phyloP scores from a whole-genome alignment of 2,888 invertebrate species.

The Blastobasis lacticolella region DNA sequence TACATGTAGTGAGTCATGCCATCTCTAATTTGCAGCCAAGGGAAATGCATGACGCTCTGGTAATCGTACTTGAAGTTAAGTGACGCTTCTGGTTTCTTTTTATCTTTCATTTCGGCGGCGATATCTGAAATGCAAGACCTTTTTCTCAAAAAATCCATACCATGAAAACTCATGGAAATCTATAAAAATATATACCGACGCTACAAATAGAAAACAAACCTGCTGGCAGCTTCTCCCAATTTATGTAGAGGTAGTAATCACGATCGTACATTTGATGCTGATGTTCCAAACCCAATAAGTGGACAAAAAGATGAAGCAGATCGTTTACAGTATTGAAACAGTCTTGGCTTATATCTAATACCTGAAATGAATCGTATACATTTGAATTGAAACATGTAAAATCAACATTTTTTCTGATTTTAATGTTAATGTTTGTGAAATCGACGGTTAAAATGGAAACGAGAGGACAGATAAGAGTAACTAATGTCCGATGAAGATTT shows the following conservation, averaged over 20 bases:
- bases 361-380: constrained; percentile 22
- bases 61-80: constrained; percentile 57
- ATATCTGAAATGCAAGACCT: constrained; percentile 27
- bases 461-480: too few species aligned
- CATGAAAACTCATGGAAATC: too few species aligned
- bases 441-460: too few species aligned
- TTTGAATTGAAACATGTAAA: too few species aligned
- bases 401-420: too few species aligned
- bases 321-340: constrained; percentile 65
- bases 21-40: constrained; percentile 59
- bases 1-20: constrained; percentile 59
- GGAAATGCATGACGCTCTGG: constrained; percentile 65
- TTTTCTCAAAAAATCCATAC: too few species aligned
- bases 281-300: constrained; percentile 57
- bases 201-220: constrained; percentile 1
- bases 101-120: constrained; percentile 36
- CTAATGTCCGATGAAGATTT: too few species aligned
- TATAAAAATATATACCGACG: too few species aligned
- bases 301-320: constrained; percentile 55
- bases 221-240: constrained; percentile 51
- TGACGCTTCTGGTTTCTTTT: constrained; percentile 48
- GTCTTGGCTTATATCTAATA: constrained; percentile 38
- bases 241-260: constrained; percentile 47
- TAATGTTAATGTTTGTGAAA: too few species aligned
- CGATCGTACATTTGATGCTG: constrained; percentile 63